phyloP scores from a whole-genome alignment of 2,113 vertebrate species.

The Halcyon malimbica region DNA sequence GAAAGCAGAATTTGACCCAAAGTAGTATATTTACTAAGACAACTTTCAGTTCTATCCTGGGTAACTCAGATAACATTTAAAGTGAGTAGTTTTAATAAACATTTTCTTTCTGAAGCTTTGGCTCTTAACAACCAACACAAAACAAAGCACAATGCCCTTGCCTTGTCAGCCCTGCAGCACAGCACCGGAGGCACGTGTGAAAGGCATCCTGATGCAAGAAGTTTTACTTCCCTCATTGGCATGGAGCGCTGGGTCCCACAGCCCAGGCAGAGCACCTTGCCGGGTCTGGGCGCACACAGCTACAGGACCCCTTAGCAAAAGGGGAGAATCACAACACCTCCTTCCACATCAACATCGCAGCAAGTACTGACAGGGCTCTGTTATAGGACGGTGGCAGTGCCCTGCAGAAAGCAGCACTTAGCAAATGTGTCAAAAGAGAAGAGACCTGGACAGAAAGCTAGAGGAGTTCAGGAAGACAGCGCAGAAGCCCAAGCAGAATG shows the following conservation, averaged over 20 bases:
- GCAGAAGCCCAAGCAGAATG: neutral
- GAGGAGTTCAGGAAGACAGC: neutral
- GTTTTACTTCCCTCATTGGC: neutral
- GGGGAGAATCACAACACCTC: neutral
- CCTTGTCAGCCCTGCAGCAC: neutral
- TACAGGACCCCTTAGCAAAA: neutral
- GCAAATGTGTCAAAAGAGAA: neutral
- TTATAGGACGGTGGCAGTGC: neutral
- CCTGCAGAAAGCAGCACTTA: neutral
- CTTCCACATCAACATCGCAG: accelerated
- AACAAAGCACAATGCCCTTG: constrained; percentile 15
- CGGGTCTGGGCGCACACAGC: neutral
- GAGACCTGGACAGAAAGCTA: neutral
- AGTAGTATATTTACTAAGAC: neutral
- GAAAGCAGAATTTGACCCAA: neutral
- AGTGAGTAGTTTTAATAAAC: neutral
- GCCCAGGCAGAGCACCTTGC: neutral
- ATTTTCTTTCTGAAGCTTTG: neutral
- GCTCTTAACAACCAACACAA: neutral
- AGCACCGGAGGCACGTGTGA: neutral
- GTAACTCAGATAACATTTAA: neutral
- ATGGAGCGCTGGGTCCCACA: neutral
- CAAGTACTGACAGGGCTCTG: neutral
- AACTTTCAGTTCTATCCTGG: neutral
- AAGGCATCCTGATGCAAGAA: neutral